Base-by-base conservation (phyloP, 1,140 invertebrate species). In the Calosoma granatense region DNA sequence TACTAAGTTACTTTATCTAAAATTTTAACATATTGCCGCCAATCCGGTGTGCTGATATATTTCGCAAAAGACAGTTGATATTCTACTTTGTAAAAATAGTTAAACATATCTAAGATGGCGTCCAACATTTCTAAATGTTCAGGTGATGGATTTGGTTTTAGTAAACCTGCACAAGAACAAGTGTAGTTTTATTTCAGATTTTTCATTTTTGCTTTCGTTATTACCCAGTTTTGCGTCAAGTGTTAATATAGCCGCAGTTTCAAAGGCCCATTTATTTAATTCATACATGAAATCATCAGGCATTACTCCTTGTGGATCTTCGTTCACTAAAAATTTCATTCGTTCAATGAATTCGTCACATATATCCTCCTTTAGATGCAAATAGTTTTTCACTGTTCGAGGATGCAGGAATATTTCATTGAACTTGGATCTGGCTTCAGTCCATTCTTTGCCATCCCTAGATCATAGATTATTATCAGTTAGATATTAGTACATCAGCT, bases 191-290 rank as follows among this genome's bases (percentile, higher is more conserved):
- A n/a, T n/a, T n/a, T n/a, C n/a, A n/a, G n/a, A n/a, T n/a, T n/a
- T n/a, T n/a, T n/a, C n/a, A n/a, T n/a, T n/a, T n/a, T n/a, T n/a
- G n/a, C n/a, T n/a, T n/a, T n/a, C n/a, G n/a, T n/a, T n/a, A n/a
- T n/a, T 59, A 60, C 65, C 82, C 11, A 90, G 67, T 14, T 84
- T 73, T 14, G 75, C 75, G 26, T 88, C 84, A 30, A 89, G 70
- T 1, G 85, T 84, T 1, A 90, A 77, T 2, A 80, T 67, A 0
- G 75, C 80, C 2, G 88, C 82, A 0, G 82, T 84, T 65, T 89
- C 86, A n/a, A 88, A 64, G 1, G 83, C 73, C 80, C 84, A 83
- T 64, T 82, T 78, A 63, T 81, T 82, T 55, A 87, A 72, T 63
- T 85, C 81, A 53, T 78, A 76, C 26, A 79, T 72, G 62, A 85